These are phyloP conservation scores for Drosophila arawakana DNA, from an alignment of 1,140 invertebrate species.

Conservation along the genomic window DNA sequence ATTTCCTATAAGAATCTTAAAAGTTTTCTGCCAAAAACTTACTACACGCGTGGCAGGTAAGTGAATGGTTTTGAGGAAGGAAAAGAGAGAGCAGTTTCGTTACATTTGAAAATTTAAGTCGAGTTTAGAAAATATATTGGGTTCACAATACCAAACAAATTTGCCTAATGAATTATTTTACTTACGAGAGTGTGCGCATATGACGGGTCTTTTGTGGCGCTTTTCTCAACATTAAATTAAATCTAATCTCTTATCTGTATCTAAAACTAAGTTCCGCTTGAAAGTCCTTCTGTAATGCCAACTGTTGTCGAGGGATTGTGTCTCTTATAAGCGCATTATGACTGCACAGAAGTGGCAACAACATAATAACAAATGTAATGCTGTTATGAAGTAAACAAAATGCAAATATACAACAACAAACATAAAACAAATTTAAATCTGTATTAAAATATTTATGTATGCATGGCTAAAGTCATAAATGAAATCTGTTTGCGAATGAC, in stretches of 20 bases:
- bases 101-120: too few relatives aligned
- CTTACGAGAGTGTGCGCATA: too few relatives aligned
- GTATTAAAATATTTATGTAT: background rate
- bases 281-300: constrained; percentile 55
- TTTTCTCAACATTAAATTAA: constrained; percentile 8
- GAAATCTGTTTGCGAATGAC: constrained; percentile 30
- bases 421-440: background rate
- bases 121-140: too few relatives aligned
- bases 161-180: too few relatives aligned
- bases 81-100: background rate
- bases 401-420: constrained; percentile 59
- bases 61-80: background rate
- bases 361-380: constrained; percentile 41
- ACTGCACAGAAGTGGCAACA: constrained; percentile 27
- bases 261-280: constrained; percentile 27
- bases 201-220: background rate
- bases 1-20: constrained; percentile 86
- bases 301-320: constrained; percentile 54
- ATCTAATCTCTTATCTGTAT: constrained; percentile 19
- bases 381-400: constrained; percentile 65
- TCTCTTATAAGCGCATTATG: constrained; percentile 66
- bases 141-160: too few relatives aligned
- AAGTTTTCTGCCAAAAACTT: constrained; percentile 85
- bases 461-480: constrained; percentile 22
- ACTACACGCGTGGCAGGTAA: constrained; percentile 84